Percentiles rank a stretch among this genome's conserved stretches.
These are phyloP conservation scores for Orientallactaga sibirica DNA, from an alignment of 2,797 vertebrate species.

Conservation along the genomic window DNA sequence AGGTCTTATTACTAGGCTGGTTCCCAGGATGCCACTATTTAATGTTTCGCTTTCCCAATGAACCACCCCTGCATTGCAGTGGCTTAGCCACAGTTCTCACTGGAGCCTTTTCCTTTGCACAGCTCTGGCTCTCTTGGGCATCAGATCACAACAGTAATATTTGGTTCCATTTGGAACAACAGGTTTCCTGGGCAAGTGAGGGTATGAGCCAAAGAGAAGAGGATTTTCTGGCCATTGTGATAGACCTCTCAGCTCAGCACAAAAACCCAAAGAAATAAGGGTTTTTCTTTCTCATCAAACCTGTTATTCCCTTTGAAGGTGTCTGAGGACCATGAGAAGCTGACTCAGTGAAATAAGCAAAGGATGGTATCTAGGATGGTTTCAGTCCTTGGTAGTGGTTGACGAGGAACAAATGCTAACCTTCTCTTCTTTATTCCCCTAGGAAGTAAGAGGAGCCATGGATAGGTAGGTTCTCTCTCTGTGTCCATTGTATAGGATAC, in stretches of 20 bases:
- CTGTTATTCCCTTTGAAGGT: too few species aligned
- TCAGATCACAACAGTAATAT: neutral
- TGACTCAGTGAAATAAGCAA: neutral
- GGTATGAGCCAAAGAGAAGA: neutral
- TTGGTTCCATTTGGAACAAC: neutral
- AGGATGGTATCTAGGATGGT: neutral
- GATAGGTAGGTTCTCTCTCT: slow-evolving; percentile 65
- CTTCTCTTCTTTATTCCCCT: slow-evolving; percentile 41
- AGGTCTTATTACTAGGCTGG: neutral
- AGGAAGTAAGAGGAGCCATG: slow-evolving; percentile 72
- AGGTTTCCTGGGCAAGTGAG: neutral
- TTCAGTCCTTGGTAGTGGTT: neutral
- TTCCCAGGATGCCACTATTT: neutral
- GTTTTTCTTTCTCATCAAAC: neutral
- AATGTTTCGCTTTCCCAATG: neutral
- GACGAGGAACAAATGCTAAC: slow-evolving; percentile 11
- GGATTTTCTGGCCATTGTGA: neutral
- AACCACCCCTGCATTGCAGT: accelerated
- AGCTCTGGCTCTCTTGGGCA: neutral
- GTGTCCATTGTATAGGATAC: too few species aligned
- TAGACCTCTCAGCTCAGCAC: neutral
- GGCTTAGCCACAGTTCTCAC: neutral
- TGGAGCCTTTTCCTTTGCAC: neutral
- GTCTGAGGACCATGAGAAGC: neutral
- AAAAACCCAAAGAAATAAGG: neutral